Percentiles rank a stretch among this genome's conserved stretches.
Evolutionary conservation across 1,140 invertebrate genomes (phyloP).

Genomic region (Rhizoglyphus robini): DNA sequence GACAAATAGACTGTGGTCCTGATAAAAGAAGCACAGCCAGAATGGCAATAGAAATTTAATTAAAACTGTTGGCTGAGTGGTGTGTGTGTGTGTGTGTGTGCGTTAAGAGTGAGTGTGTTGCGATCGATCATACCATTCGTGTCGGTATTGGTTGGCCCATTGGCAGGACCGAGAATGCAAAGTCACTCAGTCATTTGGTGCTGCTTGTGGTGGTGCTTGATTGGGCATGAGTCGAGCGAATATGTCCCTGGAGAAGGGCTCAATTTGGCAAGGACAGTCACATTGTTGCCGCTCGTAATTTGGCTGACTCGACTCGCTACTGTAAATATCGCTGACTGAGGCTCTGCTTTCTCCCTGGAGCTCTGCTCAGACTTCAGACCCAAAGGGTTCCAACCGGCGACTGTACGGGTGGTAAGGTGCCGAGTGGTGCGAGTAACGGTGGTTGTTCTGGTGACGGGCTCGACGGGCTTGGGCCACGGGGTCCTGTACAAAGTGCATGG

Average conservation of each 20-base stretch:
- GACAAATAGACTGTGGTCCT: background rate
- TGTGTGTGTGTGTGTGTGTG: too few relatives aligned
- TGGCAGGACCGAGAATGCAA: background rate
- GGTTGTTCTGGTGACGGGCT: constrained; percentile 11
- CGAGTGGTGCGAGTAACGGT: background rate
- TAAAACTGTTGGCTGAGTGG: background rate
- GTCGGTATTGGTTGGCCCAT: background rate
- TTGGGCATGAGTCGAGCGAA: background rate
- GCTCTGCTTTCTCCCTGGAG: too few relatives aligned
- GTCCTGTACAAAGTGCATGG: too few relatives aligned
- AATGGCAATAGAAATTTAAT: background rate
- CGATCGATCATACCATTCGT: background rate
- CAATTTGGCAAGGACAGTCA: too few relatives aligned
- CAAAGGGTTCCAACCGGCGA: background rate
- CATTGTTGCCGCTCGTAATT: too few relatives aligned
- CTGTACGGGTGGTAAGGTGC: background rate
- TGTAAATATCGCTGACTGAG: background rate
- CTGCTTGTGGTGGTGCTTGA: background rate
- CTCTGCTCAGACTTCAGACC: too few relatives aligned
- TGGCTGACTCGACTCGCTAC: too few relatives aligned
- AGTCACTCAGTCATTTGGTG: background rate
- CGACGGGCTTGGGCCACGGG: constrained; percentile 1
- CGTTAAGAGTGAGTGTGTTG: too few relatives aligned
- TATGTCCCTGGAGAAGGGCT: background rate
- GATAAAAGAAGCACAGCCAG: background rate